Conservation (phyloP, 2,888 invertebrate species). For the Agrotis clavis region DNA sequence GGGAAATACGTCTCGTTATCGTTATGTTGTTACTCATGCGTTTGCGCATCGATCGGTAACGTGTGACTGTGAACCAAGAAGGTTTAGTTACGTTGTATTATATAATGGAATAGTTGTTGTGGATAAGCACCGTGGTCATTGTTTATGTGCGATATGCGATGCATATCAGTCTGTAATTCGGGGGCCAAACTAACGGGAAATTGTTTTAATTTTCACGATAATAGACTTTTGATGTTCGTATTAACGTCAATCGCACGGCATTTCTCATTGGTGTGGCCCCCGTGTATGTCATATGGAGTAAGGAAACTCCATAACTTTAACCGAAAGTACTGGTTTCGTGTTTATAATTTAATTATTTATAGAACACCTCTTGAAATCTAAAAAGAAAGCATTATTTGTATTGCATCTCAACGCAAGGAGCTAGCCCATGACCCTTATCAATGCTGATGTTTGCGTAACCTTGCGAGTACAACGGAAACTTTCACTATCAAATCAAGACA, state of each 20-base stretch:
- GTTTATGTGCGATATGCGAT: neutral
- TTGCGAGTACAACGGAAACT: constrained; percentile 11
- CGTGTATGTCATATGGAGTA: too few relatives aligned
- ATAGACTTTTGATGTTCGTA: too few relatives aligned
- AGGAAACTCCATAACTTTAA: too few relatives aligned
- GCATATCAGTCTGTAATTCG: too few relatives aligned
- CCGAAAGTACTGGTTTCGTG: too few relatives aligned
- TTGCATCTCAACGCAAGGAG: neutral
- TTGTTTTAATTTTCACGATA: too few relatives aligned
- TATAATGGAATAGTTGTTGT: constrained; percentile 4
- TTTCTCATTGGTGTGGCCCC: too few relatives aligned
- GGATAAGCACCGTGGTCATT: neutral
- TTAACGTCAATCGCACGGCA: too few relatives aligned
- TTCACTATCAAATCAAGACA: constrained; percentile 8
- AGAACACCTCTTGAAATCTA: neutral
- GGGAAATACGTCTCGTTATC: constrained; percentile 55
- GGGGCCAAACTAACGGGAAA: too few relatives aligned
- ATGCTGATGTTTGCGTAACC: constrained; percentile 22
- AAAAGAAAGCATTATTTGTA: neutral
- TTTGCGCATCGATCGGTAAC: constrained; percentile 6
- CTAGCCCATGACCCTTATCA: constrained; percentile 3
- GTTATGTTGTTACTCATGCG: constrained; percentile 49
- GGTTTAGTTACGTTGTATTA: constrained; percentile 30
- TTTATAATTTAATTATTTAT: too few relatives aligned
- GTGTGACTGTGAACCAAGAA: neutral